Percentiles rank a stretch among this genome's conserved stretches.
Evolutionary conservation across 2,888 invertebrate genomes (phyloP).

Genomic region (Arrhopalites spinosus): DNA sequence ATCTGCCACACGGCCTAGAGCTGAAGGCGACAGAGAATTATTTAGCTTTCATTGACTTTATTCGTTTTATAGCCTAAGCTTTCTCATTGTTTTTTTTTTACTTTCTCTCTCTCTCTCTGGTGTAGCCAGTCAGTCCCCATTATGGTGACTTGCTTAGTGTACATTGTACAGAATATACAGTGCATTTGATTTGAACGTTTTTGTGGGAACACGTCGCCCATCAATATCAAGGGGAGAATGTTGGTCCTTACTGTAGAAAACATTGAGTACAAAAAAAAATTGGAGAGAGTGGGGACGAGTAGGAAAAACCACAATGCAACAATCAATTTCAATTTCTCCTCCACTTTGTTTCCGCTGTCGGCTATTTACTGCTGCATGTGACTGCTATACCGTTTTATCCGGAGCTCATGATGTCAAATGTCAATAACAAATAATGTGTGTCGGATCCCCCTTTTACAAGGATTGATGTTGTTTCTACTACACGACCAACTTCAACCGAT

Average conservation of each 20-base stretch:
- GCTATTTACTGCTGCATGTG: not conserved
- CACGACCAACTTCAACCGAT: not conserved
- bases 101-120: not conserved
- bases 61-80: not conserved
- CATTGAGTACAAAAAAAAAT: not conserved
- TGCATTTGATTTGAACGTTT: not conserved
- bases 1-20: not conserved
- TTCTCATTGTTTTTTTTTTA: not conserved
- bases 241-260: no score
- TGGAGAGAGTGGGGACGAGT: not conserved
- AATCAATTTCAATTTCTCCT: conserved; percentile 1
- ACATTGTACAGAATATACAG: not conserved
- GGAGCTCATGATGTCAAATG: not conserved
- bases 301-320: not conserved
- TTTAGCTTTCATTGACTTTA: conserved; percentile 4
- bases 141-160: no score
- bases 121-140: not conserved
- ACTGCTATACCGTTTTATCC: not conserved
- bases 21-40: conserved; percentile 7
- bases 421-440: not conserved
- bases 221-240: no score
- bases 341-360: not conserved
- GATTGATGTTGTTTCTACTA: no score
- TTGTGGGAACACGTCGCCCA: not conserved
- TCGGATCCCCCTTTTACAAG: no score